phyloP scores from a whole-genome alignment of 2,113 vertebrate genomes.

The Crotalus horridus region DNA sequence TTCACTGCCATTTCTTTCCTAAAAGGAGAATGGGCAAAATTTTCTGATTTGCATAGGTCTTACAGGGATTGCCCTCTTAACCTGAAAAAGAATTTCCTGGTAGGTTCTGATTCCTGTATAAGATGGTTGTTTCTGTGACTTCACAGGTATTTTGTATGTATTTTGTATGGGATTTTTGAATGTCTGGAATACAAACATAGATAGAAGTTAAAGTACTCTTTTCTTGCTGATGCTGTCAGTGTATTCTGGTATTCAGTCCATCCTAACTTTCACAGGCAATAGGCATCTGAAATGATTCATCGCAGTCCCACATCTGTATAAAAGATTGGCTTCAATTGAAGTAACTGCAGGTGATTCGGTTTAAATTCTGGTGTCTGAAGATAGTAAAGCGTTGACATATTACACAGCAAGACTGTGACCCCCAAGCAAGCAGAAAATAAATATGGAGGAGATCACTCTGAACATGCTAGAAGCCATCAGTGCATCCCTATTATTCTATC shows the following conservation, averaged over 20 bases:
- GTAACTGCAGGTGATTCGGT: background rate
- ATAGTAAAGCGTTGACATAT: slow-evolving; percentile 8
- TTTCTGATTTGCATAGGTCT: background rate
- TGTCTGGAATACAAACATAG: background rate
- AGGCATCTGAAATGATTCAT: background rate
- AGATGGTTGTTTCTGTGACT: background rate
- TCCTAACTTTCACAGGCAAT: background rate
- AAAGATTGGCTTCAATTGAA: background rate
- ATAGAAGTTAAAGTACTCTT: background rate
- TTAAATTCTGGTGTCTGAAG: background rate
- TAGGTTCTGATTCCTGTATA: background rate
- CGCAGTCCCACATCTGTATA: background rate
- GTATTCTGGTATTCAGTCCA: background rate
- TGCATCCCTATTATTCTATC: background rate
- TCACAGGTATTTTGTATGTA: background rate
- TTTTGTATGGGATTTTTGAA: background rate
- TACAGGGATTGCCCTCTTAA: background rate
- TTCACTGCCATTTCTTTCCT: background rate
- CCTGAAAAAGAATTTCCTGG: background rate
- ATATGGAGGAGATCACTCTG: slow-evolving; percentile 7
- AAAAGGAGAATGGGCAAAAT: background rate
- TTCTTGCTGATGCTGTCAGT: background rate
- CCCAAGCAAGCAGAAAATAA: background rate
- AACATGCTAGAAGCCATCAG: slow-evolving; percentile 5
- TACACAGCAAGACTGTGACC: slow-evolving; percentile 10